Conservation (phyloP, 1,140 invertebrate species). For the Scaptomyza hsui region DNA sequence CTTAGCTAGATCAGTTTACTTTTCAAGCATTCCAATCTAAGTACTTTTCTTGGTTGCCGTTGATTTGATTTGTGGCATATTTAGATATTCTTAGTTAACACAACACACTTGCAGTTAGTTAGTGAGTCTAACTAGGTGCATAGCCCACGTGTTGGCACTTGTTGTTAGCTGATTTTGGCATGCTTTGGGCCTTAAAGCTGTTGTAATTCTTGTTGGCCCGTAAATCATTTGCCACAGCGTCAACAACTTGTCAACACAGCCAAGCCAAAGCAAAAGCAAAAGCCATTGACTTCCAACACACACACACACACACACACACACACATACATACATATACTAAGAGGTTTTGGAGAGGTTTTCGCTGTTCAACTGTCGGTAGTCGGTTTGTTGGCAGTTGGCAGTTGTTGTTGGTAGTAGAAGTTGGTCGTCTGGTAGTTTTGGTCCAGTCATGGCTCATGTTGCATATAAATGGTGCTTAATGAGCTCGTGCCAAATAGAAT, state of each 20-base stretch:
- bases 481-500: constrained; percentile 83
- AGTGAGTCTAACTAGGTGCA: background rate
- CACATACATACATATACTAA: constrained; percentile 17
- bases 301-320: background rate
- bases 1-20: background rate
- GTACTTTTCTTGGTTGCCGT: background rate
- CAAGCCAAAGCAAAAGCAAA: constrained; percentile 25
- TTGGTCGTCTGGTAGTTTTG: constrained; percentile 61
- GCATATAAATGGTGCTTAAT: constrained; percentile 83
- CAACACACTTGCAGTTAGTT: background rate
- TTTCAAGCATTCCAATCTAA: background rate
- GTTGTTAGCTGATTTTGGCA: constrained; percentile 48
- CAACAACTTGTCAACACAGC: constrained; percentile 82
- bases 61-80: background rate
- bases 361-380: constrained; percentile 45
- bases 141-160: constrained; percentile 46
- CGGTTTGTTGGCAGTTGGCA: constrained; percentile 7
- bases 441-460: constrained; percentile 76
- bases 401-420: constrained; percentile 27
- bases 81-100: background rate
- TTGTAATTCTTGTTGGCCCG: constrained; percentile 36
- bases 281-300: constrained; percentile 40
- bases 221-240: constrained; percentile 78
- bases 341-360: constrained; percentile 29
- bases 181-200: constrained; percentile 14